Base-by-base conservation (phyloP, 2,888 invertebrate species). In the Leucania comma region DNA sequence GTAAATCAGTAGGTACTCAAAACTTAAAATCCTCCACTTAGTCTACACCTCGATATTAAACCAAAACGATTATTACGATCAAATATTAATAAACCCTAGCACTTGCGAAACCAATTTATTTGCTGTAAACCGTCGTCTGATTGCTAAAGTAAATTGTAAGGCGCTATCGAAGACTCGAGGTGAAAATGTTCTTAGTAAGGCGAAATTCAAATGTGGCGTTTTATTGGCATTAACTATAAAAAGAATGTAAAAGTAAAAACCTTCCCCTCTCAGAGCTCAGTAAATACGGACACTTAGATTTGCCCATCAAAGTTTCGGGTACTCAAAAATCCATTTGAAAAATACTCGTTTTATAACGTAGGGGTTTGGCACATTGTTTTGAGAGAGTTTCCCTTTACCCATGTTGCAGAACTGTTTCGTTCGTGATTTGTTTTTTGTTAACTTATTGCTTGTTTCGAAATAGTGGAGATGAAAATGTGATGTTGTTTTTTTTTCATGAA, bases 321-420 rank as follows among this genome's bases (percentile, higher is more conserved):
- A 95, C 96, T 96, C 94, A 95, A 95, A 95, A 94, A 95, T 95
- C 95, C 96, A 96, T 96, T 96, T 94, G 92, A 95, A 94, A 95
- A 93, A 93, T 94, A 93, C 90, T 90, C 90, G 88, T 93, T 95
- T 94, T 93, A 93, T 92, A 90, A 51, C 53, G 56, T 63, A 80
- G 58, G 82, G 72, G 51, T 83, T 72, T 59, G 35, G 29, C 69
- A 77, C 69, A 69, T 60, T 62, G 57, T 64, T 70, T 62, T 70
- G 46, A n/a, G 8, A 14, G n/a, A 51, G 32, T 58, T 57, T 24
- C 1, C 42, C 3, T 29, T 53, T 26, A 20, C 29, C 2, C 17
- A 20, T 20, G n/a, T 24, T n/a, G 24, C 9, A 38, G 38, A 75
- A 32, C 22, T 20, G 20, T 53, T 42, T 38, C 12, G 22, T 14